Conservation (phyloP, 2,113 vertebrate species). For the Xenopus borealis region DNA sequence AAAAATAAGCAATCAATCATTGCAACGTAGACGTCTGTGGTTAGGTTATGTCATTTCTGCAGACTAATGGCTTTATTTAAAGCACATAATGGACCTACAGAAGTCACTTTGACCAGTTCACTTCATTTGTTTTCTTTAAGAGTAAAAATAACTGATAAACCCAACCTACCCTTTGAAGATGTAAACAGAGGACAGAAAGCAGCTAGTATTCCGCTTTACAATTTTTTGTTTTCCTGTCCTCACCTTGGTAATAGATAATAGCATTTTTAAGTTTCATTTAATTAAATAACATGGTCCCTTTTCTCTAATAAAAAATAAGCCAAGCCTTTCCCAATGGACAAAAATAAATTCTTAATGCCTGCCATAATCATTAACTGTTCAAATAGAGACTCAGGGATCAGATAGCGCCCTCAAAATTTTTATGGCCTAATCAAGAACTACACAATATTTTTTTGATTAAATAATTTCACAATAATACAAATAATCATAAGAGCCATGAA, state of each 20-base stretch:
- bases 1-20: constrained; percentile 27
- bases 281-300: not conserved
- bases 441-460: too few relatives aligned
- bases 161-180: not conserved
- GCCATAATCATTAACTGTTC: too few relatives aligned
- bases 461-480: too few relatives aligned
- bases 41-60: constrained; percentile 26
- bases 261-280: not conserved
- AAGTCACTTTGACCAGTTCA: constrained; percentile 48
- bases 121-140: constrained; percentile 16
- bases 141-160: constrained; percentile 16
- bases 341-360: too few relatives aligned
- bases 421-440: too few relatives aligned
- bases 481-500: too few relatives aligned
- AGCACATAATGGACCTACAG: constrained; percentile 16
- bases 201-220: not conserved
- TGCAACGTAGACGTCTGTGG: not conserved
- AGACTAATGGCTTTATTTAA: constrained; percentile 7
- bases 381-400: too few relatives aligned
- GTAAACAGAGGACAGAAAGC: not conserved
- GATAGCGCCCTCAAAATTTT: too few relatives aligned
- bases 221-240: not conserved
- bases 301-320: constrained; percentile 20
- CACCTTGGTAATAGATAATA: not conserved
- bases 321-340: not conserved